These are phyloP conservation scores for Phyto melanocephala DNA, from an alignment of 2,888 invertebrate species.

Conservation along the genomic window DNA sequence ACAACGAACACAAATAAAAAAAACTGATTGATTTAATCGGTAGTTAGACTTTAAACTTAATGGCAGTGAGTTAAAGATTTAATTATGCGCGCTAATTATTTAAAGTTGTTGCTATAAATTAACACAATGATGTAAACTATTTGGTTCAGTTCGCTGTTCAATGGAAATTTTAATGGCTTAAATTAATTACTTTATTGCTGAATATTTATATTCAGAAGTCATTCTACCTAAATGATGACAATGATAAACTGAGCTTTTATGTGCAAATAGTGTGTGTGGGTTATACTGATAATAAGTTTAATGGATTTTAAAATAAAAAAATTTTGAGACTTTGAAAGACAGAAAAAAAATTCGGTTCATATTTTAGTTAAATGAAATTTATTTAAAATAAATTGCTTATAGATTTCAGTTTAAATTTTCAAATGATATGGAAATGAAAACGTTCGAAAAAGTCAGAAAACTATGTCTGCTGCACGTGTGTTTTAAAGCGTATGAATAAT, in stretches of 20 bases:
- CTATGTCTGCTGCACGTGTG: too few relatives aligned
- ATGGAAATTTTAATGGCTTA: neutral
- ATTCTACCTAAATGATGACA: neutral
- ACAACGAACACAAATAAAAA: neutral
- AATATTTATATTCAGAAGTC: neutral
- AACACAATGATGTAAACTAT: neutral
- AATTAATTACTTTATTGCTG: neutral
- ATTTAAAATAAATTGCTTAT: too few relatives aligned
- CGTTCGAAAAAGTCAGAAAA: too few relatives aligned
- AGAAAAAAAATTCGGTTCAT: too few relatives aligned
- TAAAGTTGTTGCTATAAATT: neutral
- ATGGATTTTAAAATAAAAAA: too few relatives aligned
- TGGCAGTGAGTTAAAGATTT: neutral
- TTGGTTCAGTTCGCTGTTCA: neutral
- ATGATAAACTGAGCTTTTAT: neutral
- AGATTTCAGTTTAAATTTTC: too few relatives aligned
- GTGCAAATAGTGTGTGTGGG: neutral
- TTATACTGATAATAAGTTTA: too few relatives aligned
- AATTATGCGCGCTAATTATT: constrained; percentile 15
- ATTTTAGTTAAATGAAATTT: too few relatives aligned
- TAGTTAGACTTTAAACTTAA: constrained; percentile 8
- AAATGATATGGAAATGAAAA: too few relatives aligned
- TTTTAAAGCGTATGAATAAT: too few relatives aligned
- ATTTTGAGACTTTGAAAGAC: too few relatives aligned
- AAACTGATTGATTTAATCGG: constrained; percentile 43